Conservation (phyloP, 2,797 vertebrate genomes). For the Bradypodion pumilum region DNA sequence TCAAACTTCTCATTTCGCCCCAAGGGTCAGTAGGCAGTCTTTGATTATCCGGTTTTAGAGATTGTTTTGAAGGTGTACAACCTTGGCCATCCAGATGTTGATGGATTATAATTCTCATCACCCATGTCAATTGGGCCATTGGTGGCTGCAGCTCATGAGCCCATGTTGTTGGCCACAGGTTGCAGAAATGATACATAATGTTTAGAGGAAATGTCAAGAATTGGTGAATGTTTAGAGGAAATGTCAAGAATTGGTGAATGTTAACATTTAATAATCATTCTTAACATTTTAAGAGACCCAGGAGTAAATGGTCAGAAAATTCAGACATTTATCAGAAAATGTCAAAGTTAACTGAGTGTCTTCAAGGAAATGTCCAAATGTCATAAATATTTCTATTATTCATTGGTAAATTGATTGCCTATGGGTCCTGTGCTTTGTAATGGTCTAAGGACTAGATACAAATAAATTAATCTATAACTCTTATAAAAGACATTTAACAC, state of each 20-base stretch:
- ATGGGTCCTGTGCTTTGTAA: no score
- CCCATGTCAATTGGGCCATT: neutral
- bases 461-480: no score
- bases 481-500: neutral
- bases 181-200: neutral
- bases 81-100: neutral
- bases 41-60: neutral
- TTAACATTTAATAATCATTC: neutral
- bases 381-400: neutral
- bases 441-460: no score
- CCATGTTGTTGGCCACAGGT: neutral
- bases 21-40: no score
- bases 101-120: neutral
- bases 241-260: neutral
- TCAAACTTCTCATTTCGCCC: neutral
- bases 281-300: neutral
- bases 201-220: neutral
- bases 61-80: neutral
- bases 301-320: neutral
- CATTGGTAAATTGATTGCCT: neutral
- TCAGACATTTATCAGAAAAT: constrained; percentile 14
- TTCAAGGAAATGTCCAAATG: constrained; percentile 2
- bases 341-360: neutral
- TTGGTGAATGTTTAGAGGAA: neutral
- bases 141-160: neutral